phyloP scores from a whole-genome alignment of 2,113 vertebrate species.

The Polypterus senegalus region DNA sequence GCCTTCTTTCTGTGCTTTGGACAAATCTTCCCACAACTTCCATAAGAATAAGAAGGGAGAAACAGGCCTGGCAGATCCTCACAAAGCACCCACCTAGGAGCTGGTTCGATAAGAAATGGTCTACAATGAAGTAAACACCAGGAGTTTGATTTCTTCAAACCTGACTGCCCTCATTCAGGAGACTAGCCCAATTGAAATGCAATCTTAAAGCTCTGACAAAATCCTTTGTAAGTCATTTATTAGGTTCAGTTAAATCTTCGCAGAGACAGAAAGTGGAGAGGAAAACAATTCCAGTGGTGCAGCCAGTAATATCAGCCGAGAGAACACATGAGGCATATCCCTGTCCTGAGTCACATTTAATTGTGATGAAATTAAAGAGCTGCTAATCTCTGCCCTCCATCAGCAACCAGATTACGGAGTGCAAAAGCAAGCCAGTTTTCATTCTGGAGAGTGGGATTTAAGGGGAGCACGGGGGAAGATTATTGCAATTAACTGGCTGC shows the following conservation, averaged over 20 bases:
- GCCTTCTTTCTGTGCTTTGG: no score
- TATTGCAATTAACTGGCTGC: neutral
- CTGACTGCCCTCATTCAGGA: slow-evolving; percentile 51
- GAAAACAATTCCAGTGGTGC: slow-evolving; percentile 33
- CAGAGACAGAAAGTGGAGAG: slow-evolving; percentile 28
- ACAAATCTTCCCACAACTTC: slow-evolving; percentile 20
- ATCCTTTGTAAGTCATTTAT: slow-evolving; percentile 24
- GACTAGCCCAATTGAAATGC: slow-evolving; percentile 56
- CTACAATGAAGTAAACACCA: slow-evolving; percentile 24
- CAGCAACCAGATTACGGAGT: no score
- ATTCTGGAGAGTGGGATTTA: no score
- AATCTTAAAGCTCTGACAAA: slow-evolving; percentile 40
- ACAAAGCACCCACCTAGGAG: no score
- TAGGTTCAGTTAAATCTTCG: slow-evolving; percentile 28
- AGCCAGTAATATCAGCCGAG: no score
- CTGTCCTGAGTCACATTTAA: slow-evolving; percentile 47
- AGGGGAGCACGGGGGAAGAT: no score
- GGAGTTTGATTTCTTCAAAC: slow-evolving; percentile 52
- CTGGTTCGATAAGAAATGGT: neutral
- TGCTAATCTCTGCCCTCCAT: slow-evolving; percentile 39
- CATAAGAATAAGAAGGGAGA: no score
- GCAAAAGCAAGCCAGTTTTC: no score
- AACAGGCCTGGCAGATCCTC: neutral
- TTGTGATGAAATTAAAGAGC: slow-evolving; percentile 56
- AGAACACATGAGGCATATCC: no score